phyloP scores from a whole-genome alignment of 2,113 vertebrate species.

The Corythoichthys intestinalis region DNA sequence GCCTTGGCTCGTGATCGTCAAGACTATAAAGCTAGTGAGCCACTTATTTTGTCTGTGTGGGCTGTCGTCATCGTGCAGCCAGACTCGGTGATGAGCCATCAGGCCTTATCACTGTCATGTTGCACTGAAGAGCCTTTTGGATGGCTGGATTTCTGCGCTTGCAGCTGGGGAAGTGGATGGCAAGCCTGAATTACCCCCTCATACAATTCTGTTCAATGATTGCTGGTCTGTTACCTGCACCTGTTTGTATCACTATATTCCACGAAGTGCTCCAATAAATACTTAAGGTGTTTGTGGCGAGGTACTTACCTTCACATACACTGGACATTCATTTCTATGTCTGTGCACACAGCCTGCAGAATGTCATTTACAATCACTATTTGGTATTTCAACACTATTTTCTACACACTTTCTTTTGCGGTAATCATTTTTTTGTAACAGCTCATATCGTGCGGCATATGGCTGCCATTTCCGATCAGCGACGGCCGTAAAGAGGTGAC shows the following conservation, averaged over 20 bases:
- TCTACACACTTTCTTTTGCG: constrained; percentile 41
- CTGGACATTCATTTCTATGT: background rate
- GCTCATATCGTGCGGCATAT: constrained; percentile 58
- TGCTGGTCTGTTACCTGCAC: background rate
- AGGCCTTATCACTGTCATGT: constrained; percentile 46
- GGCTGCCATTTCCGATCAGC: constrained; percentile 70
- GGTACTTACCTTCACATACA: constrained; percentile 8
- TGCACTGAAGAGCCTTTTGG: constrained; percentile 20
- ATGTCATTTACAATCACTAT: constrained; percentile 18
- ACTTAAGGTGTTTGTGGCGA: background rate
- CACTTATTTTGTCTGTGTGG: constrained; percentile 46
- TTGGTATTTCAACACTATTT: constrained; percentile 45
- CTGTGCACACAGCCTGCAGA: background rate
- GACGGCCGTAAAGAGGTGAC: constrained; percentile 51
- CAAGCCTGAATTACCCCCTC: constrained; percentile 6
- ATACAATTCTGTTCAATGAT: background rate
- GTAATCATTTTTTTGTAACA: constrained; percentile 55
- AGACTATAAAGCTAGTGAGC: constrained; percentile 43
- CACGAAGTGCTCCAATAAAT: constrained; percentile 3
- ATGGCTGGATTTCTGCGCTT: constrained; percentile 18
- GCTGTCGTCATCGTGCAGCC: constrained; percentile 47
- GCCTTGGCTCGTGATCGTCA: constrained; percentile 30
- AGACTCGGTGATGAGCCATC: constrained; percentile 42
- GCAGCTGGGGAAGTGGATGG: constrained; percentile 8
- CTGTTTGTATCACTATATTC: background rate